These are phyloP conservation scores for Rhynchonema sp. DNA, from an alignment of 2,888 invertebrate species.

Conservation along the genomic window DNA sequence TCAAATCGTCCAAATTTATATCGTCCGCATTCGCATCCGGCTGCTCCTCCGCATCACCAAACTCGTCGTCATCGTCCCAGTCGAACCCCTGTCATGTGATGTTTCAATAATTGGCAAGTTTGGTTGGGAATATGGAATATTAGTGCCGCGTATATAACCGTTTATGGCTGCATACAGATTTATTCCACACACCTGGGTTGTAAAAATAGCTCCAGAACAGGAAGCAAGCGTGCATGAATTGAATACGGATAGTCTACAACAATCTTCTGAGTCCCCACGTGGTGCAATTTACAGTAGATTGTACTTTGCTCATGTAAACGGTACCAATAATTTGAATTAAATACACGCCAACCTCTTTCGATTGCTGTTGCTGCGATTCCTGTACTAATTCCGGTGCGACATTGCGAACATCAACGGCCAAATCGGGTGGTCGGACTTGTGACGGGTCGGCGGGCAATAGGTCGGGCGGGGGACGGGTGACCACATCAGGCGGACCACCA, in stretches of 20 bases:
- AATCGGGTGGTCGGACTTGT: constrained; percentile 2
- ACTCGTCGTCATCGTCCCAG: constrained; percentile 17
- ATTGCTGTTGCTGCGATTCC: no score
- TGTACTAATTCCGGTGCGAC: background rate
- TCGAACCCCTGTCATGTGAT: constrained; percentile 11
- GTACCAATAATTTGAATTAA: no score
- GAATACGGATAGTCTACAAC: no score
- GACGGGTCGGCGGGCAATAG: constrained; percentile 6
- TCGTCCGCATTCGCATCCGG: constrained; percentile 8
- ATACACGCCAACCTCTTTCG: no score
- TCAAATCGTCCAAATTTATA: constrained; percentile 19
- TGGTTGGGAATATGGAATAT: no score
- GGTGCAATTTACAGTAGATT: no score
- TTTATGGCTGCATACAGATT: background rate
- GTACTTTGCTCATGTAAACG: no score
- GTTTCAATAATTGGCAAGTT: constrained; percentile 8
- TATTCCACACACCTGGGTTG: background rate
- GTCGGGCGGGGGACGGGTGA: constrained; percentile 1
- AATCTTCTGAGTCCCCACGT: background rate
- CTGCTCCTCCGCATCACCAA: constrained; percentile 12
- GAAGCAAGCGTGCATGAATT: no score
- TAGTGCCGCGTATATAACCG: background rate
- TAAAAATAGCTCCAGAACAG: no score
- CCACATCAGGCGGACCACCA: background rate
- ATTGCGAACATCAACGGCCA: background rate